Conservation (phyloP, 2,888 invertebrate species). For the Drosophila infuscata region DNA sequence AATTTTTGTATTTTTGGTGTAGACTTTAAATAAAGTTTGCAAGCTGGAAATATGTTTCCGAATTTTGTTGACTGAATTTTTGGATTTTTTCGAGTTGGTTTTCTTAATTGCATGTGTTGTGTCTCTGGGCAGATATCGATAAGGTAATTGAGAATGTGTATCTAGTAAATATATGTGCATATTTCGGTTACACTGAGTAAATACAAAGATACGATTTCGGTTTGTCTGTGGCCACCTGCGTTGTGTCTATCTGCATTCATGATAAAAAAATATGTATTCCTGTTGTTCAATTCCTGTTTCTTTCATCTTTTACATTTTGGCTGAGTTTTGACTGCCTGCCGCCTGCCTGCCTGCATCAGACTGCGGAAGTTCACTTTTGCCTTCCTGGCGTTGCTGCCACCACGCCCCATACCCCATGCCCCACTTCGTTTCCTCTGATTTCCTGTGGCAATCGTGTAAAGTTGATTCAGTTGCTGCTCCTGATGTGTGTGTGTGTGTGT, state of each 20-base stretch:
- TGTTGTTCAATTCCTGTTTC: conserved; percentile 39
- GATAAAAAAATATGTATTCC: conserved; percentile 44
- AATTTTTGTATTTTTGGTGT: too few species aligned
- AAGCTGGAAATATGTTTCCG: background rate
- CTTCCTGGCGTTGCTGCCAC: background rate
- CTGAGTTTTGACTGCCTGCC: conserved; percentile 13
- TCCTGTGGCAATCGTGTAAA: conserved; percentile 34
- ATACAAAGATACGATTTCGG: conserved; percentile 1
- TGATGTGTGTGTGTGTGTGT: conserved; percentile 1
- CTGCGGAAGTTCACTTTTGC: conserved; percentile 32
- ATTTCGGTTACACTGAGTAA: conserved; percentile 18
- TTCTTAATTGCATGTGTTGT: background rate
- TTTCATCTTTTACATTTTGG: conserved; percentile 17
- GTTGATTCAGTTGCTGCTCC: conserved; percentile 29
- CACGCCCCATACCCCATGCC: background rate
- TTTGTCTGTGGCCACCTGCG: background rate
- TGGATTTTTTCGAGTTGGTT: too few species aligned
- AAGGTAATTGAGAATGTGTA: conserved; percentile 20
- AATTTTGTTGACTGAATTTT: background rate
- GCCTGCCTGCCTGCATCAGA: background rate
- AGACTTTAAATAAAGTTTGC: background rate
- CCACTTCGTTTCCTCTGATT: conserved; percentile 36
- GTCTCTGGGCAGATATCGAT: background rate
- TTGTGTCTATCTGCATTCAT: conserved; percentile 39
- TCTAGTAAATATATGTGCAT: conserved; percentile 6